Conservation (phyloP, 2,888 invertebrate genomes). For the Mechanitis messenoides region DNA sequence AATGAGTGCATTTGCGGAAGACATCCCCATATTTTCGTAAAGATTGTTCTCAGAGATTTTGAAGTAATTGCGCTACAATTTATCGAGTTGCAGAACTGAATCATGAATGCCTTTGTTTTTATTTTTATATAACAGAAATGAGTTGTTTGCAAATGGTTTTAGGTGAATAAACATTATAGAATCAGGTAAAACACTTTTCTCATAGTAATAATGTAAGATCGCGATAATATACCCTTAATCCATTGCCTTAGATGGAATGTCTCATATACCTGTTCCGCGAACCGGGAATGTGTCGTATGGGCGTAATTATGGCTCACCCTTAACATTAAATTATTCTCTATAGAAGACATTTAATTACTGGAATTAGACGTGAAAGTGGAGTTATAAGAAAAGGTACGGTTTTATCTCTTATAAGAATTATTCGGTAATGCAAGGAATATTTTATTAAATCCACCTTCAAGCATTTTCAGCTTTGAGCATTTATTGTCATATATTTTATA, state of each 20-base stretch:
- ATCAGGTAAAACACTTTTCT: no score
- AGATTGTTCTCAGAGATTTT: constrained; percentile 32
- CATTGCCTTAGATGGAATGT: constrained; percentile 5
- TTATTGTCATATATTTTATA: no score
- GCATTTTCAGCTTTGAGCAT: no score
- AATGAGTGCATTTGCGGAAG: constrained; percentile 15
- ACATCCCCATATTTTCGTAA: constrained; percentile 11
- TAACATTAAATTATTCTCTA: neutral
- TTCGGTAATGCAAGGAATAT: no score
- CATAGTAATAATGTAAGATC: no score
- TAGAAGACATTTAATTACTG: constrained; percentile 1
- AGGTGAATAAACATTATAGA: no score
- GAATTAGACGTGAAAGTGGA: neutral
- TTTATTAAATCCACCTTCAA: no score
- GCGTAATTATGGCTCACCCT: neutral
- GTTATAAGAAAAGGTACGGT: no score
- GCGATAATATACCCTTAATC: neutral
- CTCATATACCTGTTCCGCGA: neutral
- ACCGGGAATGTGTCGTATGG: constrained; percentile 1
- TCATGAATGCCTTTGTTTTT: constrained; percentile 27
- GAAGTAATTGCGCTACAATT: constrained; percentile 34
- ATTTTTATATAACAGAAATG: neutral
- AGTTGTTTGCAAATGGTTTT: no score
- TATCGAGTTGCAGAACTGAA: constrained; percentile 27
- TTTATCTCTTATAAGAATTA: no score